These are phyloP conservation scores for Pangasius djambal DNA, from an alignment of 2,797 vertebrate genomes.

Conservation along the genomic window DNA sequence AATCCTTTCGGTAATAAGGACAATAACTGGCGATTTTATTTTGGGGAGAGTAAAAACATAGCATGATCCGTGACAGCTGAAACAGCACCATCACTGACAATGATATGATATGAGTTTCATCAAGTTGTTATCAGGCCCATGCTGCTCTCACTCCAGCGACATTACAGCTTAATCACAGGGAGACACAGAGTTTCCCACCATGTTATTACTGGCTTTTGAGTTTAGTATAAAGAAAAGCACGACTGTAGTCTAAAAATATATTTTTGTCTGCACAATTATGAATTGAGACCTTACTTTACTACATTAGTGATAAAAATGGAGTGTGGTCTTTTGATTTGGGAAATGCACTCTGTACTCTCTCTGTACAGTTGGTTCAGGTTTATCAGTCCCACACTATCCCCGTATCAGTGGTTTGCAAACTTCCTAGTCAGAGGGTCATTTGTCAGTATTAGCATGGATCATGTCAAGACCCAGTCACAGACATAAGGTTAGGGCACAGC, in stretches of 20 bases:
- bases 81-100: slow-evolving; percentile 36
- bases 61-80: slow-evolving; percentile 45
- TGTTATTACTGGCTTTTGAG: slow-evolving; percentile 2
- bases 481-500: slow-evolving; percentile 75
- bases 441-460: slow-evolving; percentile 82
- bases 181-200: not conserved
- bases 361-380: not conserved
- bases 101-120: slow-evolving; percentile 23
- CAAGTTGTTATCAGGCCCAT: slow-evolving; percentile 42
- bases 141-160: slow-evolving; percentile 31
- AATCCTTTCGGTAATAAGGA: slow-evolving; percentile 35
- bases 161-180: slow-evolving; percentile 14
- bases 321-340: not conserved
- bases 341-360: not conserved
- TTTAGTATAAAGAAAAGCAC: slow-evolving; percentile 4
- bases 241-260: not conserved
- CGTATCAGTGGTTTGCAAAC: slow-evolving; percentile 54
- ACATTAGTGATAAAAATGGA: not conserved
- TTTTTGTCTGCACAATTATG: not conserved
- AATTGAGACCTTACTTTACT: not conserved
- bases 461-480: slow-evolving; percentile 71
- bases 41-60: slow-evolving; percentile 14
- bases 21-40: slow-evolving; percentile 41
- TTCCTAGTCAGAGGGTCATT: slow-evolving; percentile 77
- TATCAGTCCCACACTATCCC: not conserved